phyloP scores from a whole-genome alignment of 2,888 invertebrate species.

The Brenthis daphne region DNA sequence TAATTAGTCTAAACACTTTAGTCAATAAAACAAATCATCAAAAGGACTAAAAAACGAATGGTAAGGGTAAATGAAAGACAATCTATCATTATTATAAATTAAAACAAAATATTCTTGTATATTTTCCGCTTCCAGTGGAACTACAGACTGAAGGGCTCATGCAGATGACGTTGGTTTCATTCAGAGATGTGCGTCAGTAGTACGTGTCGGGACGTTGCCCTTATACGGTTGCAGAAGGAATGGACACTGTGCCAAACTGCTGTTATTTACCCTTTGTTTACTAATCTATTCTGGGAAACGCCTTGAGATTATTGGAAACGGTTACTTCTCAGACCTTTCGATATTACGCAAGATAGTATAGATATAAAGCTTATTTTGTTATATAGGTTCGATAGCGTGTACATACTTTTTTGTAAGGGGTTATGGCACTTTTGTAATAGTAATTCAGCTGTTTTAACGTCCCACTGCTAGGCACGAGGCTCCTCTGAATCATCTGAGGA shows the following conservation, averaged over 20 bases:
- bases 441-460: too few relatives aligned
- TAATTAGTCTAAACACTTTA: too few relatives aligned
- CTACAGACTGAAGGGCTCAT: constrained; percentile 30
- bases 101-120: not conserved
- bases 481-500: too few relatives aligned
- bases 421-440: too few relatives aligned
- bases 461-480: too few relatives aligned
- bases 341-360: not conserved
- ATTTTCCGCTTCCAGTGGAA: constrained; percentile 13
- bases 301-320: not conserved
- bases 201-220: constrained; percentile 39
- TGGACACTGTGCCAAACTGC: constrained; percentile 22
- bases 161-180: constrained; percentile 43
- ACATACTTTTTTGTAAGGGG: too few relatives aligned
- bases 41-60: too few relatives aligned
- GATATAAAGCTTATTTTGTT: not conserved
- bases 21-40: too few relatives aligned
- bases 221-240: constrained; percentile 40
- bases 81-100: too few relatives aligned
- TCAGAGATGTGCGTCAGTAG: constrained; percentile 40
- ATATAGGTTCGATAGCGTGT: too few relatives aligned
- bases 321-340: not conserved
- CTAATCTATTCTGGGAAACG: constrained; percentile 22
- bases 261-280: constrained; percentile 31
- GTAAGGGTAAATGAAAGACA: too few relatives aligned